Conservation (phyloP, 2,888 invertebrate genomes). For the Tenthredo livida region DNA sequence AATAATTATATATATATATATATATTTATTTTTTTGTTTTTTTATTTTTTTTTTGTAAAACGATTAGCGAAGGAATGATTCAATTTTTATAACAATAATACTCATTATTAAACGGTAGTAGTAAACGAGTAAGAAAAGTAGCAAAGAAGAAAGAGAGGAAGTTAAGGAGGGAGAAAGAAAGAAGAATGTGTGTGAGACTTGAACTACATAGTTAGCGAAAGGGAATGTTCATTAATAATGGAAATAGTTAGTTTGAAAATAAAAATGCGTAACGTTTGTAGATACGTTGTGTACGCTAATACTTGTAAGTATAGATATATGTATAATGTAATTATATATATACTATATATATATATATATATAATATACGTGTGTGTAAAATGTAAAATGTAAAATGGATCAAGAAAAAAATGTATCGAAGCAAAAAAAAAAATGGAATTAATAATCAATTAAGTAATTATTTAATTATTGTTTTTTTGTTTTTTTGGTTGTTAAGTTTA, state of each 20-base stretch:
- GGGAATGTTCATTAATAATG: conserved; percentile 64
- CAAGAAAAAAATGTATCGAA: conserved; percentile 15
- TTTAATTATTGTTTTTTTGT: neutral
- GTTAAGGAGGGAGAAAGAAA: neutral
- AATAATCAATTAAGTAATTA: conserved; percentile 45
- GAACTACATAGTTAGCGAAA: neutral
- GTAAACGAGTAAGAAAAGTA: neutral
- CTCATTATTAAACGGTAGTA: conserved; percentile 6
- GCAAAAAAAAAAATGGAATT: conserved; percentile 41
- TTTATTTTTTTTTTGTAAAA: neutral
- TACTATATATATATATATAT: neutral
- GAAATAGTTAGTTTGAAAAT: conserved; percentile 71
- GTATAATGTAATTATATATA: neutral
- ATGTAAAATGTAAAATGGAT: conserved; percentile 11
- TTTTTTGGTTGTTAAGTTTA: neutral
- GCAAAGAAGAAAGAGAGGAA: neutral
- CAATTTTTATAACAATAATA: conserved; percentile 26
- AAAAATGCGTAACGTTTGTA: conserved; percentile 30
- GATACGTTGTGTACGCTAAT: conserved; percentile 22
- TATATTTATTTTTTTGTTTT: neutral
- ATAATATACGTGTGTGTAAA: neutral
- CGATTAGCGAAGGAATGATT: conserved; percentile 28
- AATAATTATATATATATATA: neutral
- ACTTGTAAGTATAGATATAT: conserved; percentile 13
- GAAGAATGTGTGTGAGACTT: conserved; percentile 20